Evolutionary conservation across 2,888 invertebrate species (phyloP).

Genomic region (Lasius platythorax): DNA sequence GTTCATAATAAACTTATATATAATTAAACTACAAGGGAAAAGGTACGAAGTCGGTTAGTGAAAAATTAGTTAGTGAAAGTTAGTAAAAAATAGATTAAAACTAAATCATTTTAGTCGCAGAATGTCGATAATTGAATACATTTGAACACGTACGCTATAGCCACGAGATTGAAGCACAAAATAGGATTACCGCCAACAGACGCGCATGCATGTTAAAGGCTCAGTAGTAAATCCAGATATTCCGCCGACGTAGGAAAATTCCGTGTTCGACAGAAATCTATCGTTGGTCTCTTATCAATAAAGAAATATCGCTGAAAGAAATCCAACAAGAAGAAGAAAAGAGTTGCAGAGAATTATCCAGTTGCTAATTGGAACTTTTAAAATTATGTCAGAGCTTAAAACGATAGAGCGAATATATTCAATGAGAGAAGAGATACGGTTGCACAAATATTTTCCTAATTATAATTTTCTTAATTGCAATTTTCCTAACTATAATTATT

Average conservation of each 20-base stretch:
- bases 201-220: conserved; percentile 41
- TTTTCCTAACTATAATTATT: not conserved
- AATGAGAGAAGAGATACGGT: not conserved
- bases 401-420: not conserved
- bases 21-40: not conserved
- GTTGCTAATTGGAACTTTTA: not conserved
- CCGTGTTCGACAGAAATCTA: not conserved
- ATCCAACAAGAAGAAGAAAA: not conserved
- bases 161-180: conserved; percentile 38
- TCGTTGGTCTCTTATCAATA: not conserved
- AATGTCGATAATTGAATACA: conserved; percentile 32
- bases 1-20: not conserved
- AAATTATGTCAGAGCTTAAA: not conserved
- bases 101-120: conserved; percentile 28
- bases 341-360: not conserved
- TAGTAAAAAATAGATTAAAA: conserved; percentile 13
- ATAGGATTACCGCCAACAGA: conserved; percentile 45
- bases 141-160: not conserved
- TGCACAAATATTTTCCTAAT: not conserved
- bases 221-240: conserved; percentile 57
- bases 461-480: no score
- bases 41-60: not conserved
- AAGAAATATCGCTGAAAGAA: not conserved
- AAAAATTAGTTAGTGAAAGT: no score
- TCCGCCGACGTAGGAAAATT: conserved; percentile 43